Conservation (phyloP, 2,888 invertebrate genomes). For the Ochropacha duplaris region DNA sequence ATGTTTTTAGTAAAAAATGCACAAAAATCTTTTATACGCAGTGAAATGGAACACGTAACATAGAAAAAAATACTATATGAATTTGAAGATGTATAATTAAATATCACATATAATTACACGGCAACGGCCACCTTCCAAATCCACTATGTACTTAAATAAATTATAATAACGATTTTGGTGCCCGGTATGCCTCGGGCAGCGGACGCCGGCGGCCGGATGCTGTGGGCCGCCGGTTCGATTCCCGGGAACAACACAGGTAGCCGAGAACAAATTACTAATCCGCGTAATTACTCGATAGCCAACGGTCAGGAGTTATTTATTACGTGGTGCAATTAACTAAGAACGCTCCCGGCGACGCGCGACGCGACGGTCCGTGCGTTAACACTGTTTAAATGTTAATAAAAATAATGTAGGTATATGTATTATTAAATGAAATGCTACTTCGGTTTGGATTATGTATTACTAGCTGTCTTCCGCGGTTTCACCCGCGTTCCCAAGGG, state of each 20-base stretch:
- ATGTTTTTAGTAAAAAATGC: too few species aligned
- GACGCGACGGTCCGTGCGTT: background rate
- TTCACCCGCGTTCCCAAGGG: too few species aligned
- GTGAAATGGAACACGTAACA: background rate
- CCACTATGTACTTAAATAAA: conserved; percentile 16
- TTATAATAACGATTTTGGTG: conserved; percentile 18
- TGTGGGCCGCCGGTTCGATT: conserved; percentile 28
- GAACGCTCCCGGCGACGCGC: background rate
- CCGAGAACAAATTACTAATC: conserved; percentile 70
- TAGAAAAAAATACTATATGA: background rate
- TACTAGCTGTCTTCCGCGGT: too few species aligned
- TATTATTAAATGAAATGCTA: background rate
- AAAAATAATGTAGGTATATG: background rate
- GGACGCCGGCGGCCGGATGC: conserved; percentile 47
- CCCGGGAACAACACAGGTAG: conserved; percentile 70
- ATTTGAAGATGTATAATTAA: conserved; percentile 4
- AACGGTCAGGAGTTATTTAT: conserved; percentile 43
- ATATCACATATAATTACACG: conserved; percentile 3
- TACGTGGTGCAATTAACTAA: conserved; percentile 36
- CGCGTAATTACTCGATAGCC: conserved; percentile 58
- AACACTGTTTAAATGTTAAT: background rate
- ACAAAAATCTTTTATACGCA: too few species aligned
- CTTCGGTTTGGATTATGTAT: background rate
- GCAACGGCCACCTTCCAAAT: background rate
- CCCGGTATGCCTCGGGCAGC: conserved; percentile 36